Evolutionary conservation across 1,140 invertebrate species (phyloP), one percentile per base, ranked within the genome.

Genomic region (Ceratosolen solmsi): DNA sequence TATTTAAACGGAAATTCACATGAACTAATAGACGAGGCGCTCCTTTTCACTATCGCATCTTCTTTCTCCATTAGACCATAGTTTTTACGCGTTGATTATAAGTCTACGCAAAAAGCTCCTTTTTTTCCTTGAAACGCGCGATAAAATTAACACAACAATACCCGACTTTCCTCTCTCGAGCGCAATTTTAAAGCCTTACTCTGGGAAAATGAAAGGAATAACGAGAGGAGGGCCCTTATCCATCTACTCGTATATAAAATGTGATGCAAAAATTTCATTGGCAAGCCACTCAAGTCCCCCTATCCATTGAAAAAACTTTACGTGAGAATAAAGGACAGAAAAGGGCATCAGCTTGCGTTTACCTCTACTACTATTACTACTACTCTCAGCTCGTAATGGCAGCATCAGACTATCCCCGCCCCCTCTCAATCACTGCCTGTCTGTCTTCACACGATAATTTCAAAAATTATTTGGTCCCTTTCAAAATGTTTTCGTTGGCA

Each of bases 251-350:
- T 30, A 30, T 49, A 71, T 27, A 71, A 49, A 27, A 17, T 13
- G 38, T 1, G 70, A 71, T 49, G 41, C 70, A 71, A 71, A 49
- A 71, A 49, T n/a, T 71, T 71, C 15, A 38, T 5, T 25, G 27
- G 20, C 17, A 9, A 68, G 22, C 63, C 3, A 68, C 33, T 68
- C 63, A n/a, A 68, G 63, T n/a, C 11, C 30, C 30, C n/a, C 41
- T 46, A 63, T 33, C 60, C 22, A 38, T 17, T 70, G 27, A 0
- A 70, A 41, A n/a, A 70, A 70, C 38, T 41, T 70, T 41, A 25
- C 65, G 38, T 70, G n/a, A 68, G 36, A 36, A 22, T 68, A n/a
- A n/a, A n/a, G n/a, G n/a, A n/a, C n/a, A n/a, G n/a, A n/a, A n/a
- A n/a, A n/a, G n/a, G n/a, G n/a, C n/a, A n/a, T n/a, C n/a, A n/a